Conservation (phyloP, 2,113 vertebrate species). For the Sterna hirundo region DNA sequence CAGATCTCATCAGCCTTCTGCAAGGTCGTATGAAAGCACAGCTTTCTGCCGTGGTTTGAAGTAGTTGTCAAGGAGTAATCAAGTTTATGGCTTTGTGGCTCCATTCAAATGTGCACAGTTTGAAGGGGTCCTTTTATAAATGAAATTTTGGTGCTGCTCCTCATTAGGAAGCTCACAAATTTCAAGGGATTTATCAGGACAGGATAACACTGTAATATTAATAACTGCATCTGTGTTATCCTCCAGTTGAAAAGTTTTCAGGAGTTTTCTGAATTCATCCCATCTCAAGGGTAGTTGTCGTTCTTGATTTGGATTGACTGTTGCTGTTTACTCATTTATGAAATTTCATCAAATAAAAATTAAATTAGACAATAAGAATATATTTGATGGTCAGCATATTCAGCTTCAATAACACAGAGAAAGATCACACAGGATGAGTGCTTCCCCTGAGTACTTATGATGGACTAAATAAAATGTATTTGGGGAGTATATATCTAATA, state of each 20-base stretch:
- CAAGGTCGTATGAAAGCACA: neutral
- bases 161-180: neutral
- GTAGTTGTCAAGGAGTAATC: slow-evolving; percentile 1
- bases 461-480: neutral
- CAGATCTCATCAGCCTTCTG: slow-evolving; percentile 22
- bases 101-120: neutral
- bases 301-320: neutral
- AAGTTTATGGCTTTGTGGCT: slow-evolving; percentile 1
- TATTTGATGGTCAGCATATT: neutral
- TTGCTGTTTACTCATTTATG: neutral
- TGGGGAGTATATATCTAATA: neutral
- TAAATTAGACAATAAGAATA: neutral
- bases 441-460: neutral
- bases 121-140: neutral
- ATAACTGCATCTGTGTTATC: neutral
- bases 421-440: neutral
- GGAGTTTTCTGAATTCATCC: neutral
- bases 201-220: neutral
- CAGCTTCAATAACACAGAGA: neutral
- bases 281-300: neutral
- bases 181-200: neutral
- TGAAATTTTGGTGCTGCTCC: neutral
- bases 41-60: neutral
- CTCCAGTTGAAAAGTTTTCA: neutral
- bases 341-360: neutral